Conservation (phyloP, 2,888 invertebrate genomes). For the Scaeva pyrastri region DNA sequence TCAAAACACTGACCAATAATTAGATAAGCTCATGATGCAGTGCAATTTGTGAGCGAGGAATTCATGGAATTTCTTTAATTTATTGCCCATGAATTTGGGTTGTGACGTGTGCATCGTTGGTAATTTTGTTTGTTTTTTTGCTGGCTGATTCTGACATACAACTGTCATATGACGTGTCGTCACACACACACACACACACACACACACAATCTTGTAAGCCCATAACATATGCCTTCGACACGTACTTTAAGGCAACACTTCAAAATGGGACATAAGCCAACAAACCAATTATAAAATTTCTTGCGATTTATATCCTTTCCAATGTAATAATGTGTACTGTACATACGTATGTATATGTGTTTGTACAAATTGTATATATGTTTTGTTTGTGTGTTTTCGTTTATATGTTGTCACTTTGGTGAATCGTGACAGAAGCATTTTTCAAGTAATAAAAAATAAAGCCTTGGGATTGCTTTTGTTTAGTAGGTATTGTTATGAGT, state of each 20-base stretch:
- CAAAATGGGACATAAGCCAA: constrained; percentile 20
- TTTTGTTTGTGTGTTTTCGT: not conserved
- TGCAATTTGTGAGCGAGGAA: not conserved
- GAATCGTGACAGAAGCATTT: constrained; percentile 10
- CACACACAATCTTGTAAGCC: no score
- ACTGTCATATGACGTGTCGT: not conserved
- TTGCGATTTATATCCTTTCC: constrained; percentile 4
- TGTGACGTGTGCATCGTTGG: not conserved
- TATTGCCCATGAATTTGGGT: not conserved
- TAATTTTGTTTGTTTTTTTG: not conserved
- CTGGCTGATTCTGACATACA: not conserved
- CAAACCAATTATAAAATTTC: constrained; percentile 28
- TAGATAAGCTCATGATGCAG: not conserved
- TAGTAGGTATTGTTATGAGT: not conserved
- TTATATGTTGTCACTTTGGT: constrained; percentile 3
- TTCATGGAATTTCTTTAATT: not conserved
- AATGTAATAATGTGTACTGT: no score
- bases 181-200: no score
- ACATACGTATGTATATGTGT: not conserved
- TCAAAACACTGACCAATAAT: not conserved
- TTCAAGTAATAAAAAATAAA: not conserved
- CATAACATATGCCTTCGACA: not conserved
- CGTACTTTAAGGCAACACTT: not conserved
- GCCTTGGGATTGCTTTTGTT: constrained; percentile 2
- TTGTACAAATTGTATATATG: not conserved